A percentile compares a stretch with the other conserved stretches of the same genome.
Conservation (phyloP, 1,140 invertebrate species). For the Penaeus indicus region DNA sequence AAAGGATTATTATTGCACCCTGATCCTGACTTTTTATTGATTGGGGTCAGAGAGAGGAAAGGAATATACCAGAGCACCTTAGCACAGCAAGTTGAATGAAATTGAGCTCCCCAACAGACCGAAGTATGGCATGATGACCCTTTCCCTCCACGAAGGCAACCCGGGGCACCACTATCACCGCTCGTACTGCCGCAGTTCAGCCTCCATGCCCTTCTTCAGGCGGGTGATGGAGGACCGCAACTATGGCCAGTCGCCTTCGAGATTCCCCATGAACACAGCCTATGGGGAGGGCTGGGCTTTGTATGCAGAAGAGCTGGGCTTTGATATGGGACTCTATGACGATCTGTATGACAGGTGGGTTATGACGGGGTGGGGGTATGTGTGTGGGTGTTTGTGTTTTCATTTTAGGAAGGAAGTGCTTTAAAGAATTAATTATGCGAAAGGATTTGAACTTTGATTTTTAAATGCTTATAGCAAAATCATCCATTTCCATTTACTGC, state of each 20-base stretch:
- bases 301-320: conserved; percentile 71
- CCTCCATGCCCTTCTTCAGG: conserved; percentile 68
- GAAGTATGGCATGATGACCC: conserved; percentile 68
- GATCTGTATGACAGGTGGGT: conserved; percentile 68
- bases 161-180: conserved; percentile 72
- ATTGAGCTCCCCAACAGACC: conserved; percentile 29
- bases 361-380: background rate
- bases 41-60: background rate
- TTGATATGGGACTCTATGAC: conserved; percentile 70
- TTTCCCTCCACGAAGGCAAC: conserved; percentile 70
- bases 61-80: background rate
- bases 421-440: background rate
- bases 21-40: background rate
- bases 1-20: background rate
- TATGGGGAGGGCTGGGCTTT: conserved; percentile 70
- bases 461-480: background rate
- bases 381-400: background rate
- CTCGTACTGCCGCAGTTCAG: conserved; percentile 53
- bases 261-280: conserved; percentile 70
- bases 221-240: conserved; percentile 63
- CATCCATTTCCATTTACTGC: background rate
- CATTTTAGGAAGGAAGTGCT: too few relatives aligned
- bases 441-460: background rate
- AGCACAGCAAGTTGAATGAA: background rate
- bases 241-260: conserved; percentile 68